Conservation (phyloP, 1,140 invertebrate species). For the Lutraria rhynchaena region DNA sequence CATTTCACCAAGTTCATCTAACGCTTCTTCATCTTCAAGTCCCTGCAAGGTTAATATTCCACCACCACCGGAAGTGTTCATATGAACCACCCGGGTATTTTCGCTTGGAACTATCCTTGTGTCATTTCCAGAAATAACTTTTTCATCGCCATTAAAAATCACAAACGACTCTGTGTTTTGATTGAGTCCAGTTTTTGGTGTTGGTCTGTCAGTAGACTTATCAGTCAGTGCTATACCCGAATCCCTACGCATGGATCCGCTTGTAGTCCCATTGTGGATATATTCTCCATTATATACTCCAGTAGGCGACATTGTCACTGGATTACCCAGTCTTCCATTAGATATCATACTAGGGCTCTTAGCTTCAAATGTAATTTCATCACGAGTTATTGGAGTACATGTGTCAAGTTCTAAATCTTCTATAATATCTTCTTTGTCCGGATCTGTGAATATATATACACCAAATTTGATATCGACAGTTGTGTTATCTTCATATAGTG, state of each 20-base stretch:
- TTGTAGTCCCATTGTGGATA: not conserved
- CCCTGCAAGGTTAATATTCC: conserved; percentile 18
- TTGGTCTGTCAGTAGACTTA: conserved; percentile 32
- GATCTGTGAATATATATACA: conserved; percentile 52
- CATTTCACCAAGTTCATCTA: conserved; percentile 35
- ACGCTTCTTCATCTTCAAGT: conserved; percentile 25
- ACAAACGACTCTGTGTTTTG: conserved; percentile 47
- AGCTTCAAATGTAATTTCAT: conserved; percentile 50
- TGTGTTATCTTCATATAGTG: too few relatives aligned
- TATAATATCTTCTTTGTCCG: conserved; percentile 48
- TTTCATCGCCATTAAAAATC: conserved; percentile 52
- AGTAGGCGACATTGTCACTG: not conserved
- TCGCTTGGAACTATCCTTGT: conserved; percentile 47
- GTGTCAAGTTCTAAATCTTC: conserved; percentile 36
- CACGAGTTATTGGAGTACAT: conserved; percentile 29
- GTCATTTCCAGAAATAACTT: conserved; percentile 58
- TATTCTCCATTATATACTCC: not conserved
- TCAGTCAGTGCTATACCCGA: conserved; percentile 44
- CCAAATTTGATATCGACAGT: too few relatives aligned
- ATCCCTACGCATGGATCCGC: conserved; percentile 17
- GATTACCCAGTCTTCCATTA: conserved; percentile 35
- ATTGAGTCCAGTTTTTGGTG: conserved; percentile 43
- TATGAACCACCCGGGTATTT: conserved; percentile 26
- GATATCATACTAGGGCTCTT: conserved; percentile 38
- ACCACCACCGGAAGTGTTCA: not conserved